A percentile compares a stretch with the other conserved stretches of the same genome.
Evolutionary conservation across 2,888 invertebrate genomes (phyloP).

Genomic region (Cephus nigrinus): DNA sequence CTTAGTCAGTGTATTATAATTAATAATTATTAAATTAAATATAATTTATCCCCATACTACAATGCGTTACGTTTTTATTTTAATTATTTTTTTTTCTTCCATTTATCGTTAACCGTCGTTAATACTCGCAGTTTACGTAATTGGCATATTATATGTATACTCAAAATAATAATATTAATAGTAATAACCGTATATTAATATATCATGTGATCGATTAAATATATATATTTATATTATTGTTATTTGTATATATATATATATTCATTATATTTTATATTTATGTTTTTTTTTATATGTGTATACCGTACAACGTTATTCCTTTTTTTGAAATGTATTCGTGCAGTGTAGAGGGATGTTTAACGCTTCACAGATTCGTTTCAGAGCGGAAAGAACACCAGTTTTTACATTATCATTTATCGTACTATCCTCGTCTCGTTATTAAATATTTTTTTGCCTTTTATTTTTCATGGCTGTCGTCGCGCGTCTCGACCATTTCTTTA

Average conservation of each 20-base stretch:
- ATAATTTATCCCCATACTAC: constrained; percentile 23
- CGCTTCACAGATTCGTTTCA: constrained; percentile 55
- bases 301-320: constrained; percentile 40
- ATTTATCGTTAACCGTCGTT: constrained; percentile 32
- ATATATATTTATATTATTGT: constrained; percentile 51
- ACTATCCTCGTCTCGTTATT: not conserved
- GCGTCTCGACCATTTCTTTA: not conserved
- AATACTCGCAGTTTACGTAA: constrained; percentile 55
- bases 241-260: constrained; percentile 48
- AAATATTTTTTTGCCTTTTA: not conserved
- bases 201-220: constrained; percentile 45
- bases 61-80: constrained; percentile 29
- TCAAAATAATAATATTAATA: constrained; percentile 44
- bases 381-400: constrained; percentile 47
- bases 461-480: not conserved
- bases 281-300: constrained; percentile 18
- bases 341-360: constrained; percentile 52
- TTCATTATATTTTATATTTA: constrained; percentile 30
- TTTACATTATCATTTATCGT: not conserved
- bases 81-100: constrained; percentile 13
- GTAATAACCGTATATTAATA: constrained; percentile 37
- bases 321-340: constrained; percentile 43
- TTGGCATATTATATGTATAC: constrained; percentile 51
- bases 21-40: not conserved
- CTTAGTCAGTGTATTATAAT: constrained; percentile 31